Conservation (phyloP, 2,113 vertebrate species). For the Chaetops frenatus region DNA sequence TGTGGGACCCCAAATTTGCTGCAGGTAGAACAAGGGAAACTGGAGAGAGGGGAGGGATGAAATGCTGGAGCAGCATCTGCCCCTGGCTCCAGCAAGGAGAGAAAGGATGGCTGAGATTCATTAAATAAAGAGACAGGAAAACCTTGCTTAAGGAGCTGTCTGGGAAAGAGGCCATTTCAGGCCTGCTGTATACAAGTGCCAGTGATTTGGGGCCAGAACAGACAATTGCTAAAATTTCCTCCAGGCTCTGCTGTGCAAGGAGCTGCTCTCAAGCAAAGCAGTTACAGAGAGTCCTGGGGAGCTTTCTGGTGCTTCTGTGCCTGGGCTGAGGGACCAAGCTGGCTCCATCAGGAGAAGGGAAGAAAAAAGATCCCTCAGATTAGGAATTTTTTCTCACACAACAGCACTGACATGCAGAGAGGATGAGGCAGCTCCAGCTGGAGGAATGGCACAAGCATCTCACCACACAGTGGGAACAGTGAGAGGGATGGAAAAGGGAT, state of each 20-base stretch:
- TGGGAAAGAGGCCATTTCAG: conserved; percentile 50
- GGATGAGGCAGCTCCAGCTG: background rate
- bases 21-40: background rate
- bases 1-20: background rate
- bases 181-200: conserved; percentile 13
- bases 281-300: background rate
- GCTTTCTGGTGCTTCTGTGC: background rate
- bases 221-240: conserved; percentile 13
- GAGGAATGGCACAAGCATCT: rapidly evolving
- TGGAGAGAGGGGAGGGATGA: background rate
- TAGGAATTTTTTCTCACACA: background rate
- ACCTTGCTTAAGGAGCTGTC: conserved; percentile 36
- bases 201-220: conserved; percentile 21
- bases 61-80: background rate
- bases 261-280: background rate
- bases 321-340: background rate
- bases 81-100: background rate
- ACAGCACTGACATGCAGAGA: background rate
- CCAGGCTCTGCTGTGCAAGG: background rate
- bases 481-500: background rate
- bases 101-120: conserved; percentile 48
- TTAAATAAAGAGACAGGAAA: conserved; percentile 46
- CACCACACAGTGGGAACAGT: background rate
- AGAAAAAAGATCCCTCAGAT: background rate
- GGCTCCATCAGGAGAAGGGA: background rate